phyloP scores from a whole-genome alignment of 1,140 invertebrate genomes.

The Paracyclopina nana region DNA sequence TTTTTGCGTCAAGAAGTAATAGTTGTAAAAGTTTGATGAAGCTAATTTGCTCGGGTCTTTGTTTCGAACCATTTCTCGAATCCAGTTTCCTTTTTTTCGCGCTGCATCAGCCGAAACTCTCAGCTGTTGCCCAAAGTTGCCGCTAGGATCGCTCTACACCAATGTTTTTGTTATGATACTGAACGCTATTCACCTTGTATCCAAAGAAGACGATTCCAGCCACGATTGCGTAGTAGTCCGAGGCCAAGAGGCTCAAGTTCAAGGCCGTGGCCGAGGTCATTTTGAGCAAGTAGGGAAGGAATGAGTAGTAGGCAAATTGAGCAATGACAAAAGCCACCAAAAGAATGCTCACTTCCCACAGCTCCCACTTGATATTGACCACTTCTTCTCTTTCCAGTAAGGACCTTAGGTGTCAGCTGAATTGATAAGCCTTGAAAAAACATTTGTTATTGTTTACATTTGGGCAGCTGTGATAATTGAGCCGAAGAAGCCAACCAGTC shows the following conservation, averaged over 20 bases:
- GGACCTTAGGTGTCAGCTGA: conserved; percentile 26
- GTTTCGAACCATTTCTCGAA: no score
- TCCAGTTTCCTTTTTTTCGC: no score
- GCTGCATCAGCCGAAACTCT: no score
- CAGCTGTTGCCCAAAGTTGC: no score
- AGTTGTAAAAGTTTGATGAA: no score
- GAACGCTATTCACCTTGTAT: conserved; percentile 42
- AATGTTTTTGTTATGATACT: no score
- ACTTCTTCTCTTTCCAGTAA: conserved; percentile 33
- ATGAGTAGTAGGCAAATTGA: conserved; percentile 53
- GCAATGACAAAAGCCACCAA: conserved; percentile 37
- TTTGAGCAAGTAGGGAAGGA: conserved; percentile 50
- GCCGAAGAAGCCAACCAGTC: conserved; percentile 60
- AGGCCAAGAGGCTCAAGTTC: conserved; percentile 57
- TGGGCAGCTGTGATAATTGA: conserved; percentile 54
- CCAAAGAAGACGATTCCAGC: conserved; percentile 56
- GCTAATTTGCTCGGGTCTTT: no score
- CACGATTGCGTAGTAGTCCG: conserved; percentile 65
- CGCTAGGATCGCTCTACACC: no score
- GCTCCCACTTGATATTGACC: conserved; percentile 32
- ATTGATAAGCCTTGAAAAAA: neutral
- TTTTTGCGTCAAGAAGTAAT: no score
- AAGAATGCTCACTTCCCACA: conserved; percentile 33
- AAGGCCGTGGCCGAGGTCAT: conserved; percentile 56
- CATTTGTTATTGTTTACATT: conserved; percentile 34